These are phyloP conservation scores for Calosoma granatense DNA, from an alignment of 1,140 invertebrate genomes.

Conservation along the genomic window DNA sequence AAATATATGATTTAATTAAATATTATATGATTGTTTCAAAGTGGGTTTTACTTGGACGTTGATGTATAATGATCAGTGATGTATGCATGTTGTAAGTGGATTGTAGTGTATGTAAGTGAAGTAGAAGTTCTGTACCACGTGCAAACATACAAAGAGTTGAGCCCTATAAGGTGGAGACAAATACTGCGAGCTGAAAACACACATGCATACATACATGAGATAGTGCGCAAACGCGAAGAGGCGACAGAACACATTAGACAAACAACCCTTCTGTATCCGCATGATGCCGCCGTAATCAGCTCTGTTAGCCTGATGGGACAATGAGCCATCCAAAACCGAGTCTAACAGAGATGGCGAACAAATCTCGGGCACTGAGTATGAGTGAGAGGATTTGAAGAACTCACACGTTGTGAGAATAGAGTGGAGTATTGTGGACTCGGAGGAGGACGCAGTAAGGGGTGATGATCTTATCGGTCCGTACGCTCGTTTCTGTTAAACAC, in stretches of 20 bases:
- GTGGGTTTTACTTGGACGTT: too few relatives aligned
- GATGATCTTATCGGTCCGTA: constrained; percentile 20
- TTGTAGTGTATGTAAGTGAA: too few relatives aligned
- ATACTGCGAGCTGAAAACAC: too few relatives aligned
- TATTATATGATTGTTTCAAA: too few relatives aligned
- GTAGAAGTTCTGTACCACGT: too few relatives aligned
- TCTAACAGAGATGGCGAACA: not conserved
- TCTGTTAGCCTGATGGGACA: constrained; percentile 20
- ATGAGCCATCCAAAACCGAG: constrained; percentile 17
- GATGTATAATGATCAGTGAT: too few relatives aligned
- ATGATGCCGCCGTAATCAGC: not conserved
- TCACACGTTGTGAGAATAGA: not conserved
- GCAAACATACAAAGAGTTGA: too few relatives aligned
- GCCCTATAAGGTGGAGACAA: too few relatives aligned
- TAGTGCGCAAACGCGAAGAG: not conserved
- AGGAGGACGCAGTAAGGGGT: not conserved
- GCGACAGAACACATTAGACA: not conserved
- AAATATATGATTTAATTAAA: too few relatives aligned
- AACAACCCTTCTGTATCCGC: not conserved
- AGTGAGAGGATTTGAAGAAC: not conserved
- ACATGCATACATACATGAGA: too few relatives aligned
- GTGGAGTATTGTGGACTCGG: not conserved
- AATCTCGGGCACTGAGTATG: not conserved
- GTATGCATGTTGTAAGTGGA: too few relatives aligned
- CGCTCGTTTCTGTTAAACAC: constrained; percentile 19